These are phyloP conservation scores for Clupea harengus DNA, from an alignment of 2,113 vertebrate genomes.

Conservation along the genomic window DNA sequence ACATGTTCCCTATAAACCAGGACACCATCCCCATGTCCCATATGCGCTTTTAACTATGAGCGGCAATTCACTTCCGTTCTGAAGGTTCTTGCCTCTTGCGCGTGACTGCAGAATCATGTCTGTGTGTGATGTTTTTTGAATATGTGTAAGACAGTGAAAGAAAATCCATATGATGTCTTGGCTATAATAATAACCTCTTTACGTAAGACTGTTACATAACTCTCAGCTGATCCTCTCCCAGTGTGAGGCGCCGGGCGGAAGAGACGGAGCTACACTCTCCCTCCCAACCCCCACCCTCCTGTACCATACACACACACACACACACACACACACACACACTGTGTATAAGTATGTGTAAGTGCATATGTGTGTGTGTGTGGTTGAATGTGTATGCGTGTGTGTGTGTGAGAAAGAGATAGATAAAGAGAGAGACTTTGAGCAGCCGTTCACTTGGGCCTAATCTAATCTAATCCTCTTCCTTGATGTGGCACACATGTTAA, in stretches of 20 bases:
- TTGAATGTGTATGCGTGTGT: constrained; percentile 4
- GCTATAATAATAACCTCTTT: constrained; percentile 7
- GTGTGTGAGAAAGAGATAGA: background rate
- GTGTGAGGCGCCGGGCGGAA: background rate
- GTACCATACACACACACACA: background rate
- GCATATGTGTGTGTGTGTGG: background rate
- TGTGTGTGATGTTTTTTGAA: background rate
- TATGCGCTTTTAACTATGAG: background rate
- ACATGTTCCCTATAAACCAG: background rate
- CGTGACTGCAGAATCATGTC: background rate
- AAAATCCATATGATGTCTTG: background rate
- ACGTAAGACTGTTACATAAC: constrained; percentile 14
- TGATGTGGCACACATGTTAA: background rate
- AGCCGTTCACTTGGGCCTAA: background rate
- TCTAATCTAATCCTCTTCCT: background rate
- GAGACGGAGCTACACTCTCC: background rate
- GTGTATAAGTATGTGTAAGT: constrained; percentile 7
- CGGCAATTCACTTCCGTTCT: background rate
- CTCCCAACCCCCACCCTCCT: constrained; percentile 2
- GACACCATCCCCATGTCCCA: background rate
- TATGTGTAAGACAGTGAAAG: background rate
- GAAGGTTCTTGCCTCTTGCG: background rate
- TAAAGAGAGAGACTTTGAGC: background rate
- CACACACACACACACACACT: background rate
- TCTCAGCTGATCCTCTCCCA: background rate